These are phyloP conservation scores for Aurelia aurita complex sp. Pacific DNA, from an alignment of 30 jellyfish, hydroid and myxozoan species.

Conservation along the genomic window DNA sequence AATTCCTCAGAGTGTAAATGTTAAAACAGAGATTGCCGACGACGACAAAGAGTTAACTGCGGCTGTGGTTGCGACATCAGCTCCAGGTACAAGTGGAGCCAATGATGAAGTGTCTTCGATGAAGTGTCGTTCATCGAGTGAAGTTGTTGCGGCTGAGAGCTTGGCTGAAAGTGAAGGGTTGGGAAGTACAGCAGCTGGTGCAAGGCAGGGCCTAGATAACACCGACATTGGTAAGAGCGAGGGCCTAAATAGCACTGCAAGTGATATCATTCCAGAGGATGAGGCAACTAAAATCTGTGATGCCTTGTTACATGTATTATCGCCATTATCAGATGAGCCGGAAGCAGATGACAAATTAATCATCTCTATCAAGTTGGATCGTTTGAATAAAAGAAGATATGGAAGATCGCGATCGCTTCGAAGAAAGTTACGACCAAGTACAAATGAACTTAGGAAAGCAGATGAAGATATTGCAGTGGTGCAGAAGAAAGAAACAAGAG, in stretches of 20 bases:
- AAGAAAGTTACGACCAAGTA: neutral
- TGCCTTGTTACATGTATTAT: constrained; percentile 37
- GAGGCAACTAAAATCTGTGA: constrained; percentile 68
- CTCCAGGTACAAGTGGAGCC: too few relatives aligned
- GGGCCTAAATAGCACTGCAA: neutral
- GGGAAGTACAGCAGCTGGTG: too few relatives aligned
- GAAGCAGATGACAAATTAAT: constrained; percentile 43
- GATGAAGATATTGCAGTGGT: neutral
- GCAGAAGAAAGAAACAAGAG: neutral
- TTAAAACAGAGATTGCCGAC: too few relatives aligned
- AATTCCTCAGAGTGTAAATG: too few relatives aligned
- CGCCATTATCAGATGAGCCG: constrained; percentile 28
- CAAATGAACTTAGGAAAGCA: neutral
- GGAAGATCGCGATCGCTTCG: neutral
- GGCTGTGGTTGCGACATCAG: too few relatives aligned
- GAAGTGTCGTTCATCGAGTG: too few relatives aligned
- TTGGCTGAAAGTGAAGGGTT: too few relatives aligned
- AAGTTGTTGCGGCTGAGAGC: too few relatives aligned
- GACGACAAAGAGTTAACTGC: too few relatives aligned
- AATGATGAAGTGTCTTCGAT: too few relatives aligned
- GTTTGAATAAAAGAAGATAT: constrained; percentile 1
- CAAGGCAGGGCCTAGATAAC: too few relatives aligned
- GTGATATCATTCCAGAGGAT: constrained; percentile 64
- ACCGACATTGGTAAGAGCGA: too few relatives aligned
- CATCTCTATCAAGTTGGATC: constrained; percentile 36